Evolutionary conservation across 2,888 invertebrate species (phyloP).

Genomic region (Rhodophaea formosa): DNA sequence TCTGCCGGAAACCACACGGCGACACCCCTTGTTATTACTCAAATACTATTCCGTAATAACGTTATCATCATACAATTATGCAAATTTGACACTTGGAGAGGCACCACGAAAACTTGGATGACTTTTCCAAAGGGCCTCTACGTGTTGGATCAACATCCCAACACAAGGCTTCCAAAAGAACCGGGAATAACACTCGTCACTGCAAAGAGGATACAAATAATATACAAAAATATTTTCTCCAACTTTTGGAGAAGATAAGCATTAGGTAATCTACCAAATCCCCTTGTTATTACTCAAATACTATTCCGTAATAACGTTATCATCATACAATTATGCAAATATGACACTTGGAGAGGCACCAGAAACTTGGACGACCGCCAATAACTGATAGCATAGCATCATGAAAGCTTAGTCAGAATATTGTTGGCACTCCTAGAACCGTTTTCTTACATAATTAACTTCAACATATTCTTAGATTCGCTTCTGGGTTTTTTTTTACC

Average conservation of each 20-base stretch:
- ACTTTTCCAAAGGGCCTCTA: too few relatives aligned
- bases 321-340: too few relatives aligned
- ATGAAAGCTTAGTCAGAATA: not conserved
- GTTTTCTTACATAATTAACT: not conserved
- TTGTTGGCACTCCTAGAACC: not conserved
- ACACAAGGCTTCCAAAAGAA: too few relatives aligned
- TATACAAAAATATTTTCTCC: too few relatives aligned
- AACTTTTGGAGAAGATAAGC: too few relatives aligned
- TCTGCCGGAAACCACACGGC: too few relatives aligned
- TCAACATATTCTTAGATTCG: too few relatives aligned
- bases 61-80: conserved; percentile 10
- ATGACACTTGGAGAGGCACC: too few relatives aligned
- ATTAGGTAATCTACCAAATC: not conserved
- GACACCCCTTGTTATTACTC: not conserved
- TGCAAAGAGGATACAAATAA: too few relatives aligned
- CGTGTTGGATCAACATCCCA: not conserved
- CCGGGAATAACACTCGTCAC: too few relatives aligned
- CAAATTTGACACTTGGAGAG: conserved; percentile 1
- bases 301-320: not conserved
- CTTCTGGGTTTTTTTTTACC: too few relatives aligned
- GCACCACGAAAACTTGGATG: not conserved
- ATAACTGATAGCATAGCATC: not conserved
- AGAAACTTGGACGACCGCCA: not conserved
- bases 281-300: not conserved
- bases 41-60: not conserved